These are phyloP conservation scores for Poecilia gillii DNA, from an alignment of 2,797 vertebrate genomes.

Conservation along the genomic window DNA sequence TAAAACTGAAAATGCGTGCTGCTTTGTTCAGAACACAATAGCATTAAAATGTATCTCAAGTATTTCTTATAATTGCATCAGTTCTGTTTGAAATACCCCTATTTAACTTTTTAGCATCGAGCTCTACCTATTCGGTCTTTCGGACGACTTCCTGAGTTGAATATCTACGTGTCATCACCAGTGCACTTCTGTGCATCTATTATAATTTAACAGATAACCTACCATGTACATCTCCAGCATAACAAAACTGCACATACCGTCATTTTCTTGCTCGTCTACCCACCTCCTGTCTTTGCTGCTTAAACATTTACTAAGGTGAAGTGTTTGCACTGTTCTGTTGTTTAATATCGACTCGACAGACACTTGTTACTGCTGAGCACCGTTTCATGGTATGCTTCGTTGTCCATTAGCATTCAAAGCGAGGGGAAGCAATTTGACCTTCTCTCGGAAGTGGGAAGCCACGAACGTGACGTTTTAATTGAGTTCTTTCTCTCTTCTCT, in stretches of 20 bases:
- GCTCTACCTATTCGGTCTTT: not conserved
- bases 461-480: constrained; percentile 74
- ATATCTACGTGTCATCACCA: constrained; percentile 9
- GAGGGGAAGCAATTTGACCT: constrained; percentile 73
- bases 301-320: constrained; percentile 64
- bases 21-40: not conserved
- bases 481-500: constrained; percentile 64
- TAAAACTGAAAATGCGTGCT: not conserved
- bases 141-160: constrained; percentile 7
- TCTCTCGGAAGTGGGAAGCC: constrained; percentile 59
- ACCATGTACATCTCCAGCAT: constrained; percentile 25
- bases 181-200: constrained; percentile 13
- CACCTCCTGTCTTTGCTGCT: constrained; percentile 37
- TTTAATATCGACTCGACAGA: constrained; percentile 51
- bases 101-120: not conserved
- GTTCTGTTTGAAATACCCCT: not conserved
- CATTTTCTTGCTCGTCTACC: constrained; percentile 35
- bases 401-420: constrained; percentile 73
- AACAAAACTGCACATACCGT: constrained; percentile 36
- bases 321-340: constrained; percentile 52
- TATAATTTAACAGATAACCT: constrained; percentile 18
- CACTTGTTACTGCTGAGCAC: constrained; percentile 48
- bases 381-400: constrained; percentile 55
- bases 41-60: not conserved
- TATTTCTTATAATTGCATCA: not conserved